Base-by-base conservation (phyloP, 2,113 vertebrate genomes). In the Patagioenas fasciata region DNA sequence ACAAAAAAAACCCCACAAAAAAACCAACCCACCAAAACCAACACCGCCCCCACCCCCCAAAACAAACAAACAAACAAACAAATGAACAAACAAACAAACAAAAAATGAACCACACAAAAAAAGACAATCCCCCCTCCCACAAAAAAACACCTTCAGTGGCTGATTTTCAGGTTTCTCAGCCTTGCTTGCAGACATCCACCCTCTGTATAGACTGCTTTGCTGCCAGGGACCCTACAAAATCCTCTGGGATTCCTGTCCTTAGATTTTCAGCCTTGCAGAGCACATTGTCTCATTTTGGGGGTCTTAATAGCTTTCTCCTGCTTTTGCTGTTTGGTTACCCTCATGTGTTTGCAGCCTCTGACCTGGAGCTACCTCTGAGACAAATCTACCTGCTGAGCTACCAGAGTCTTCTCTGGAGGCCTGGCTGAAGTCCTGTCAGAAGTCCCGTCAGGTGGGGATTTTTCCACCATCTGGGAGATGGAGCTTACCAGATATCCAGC, bases 391-490 rank as follows among this genome's bases (percentile, higher is more conserved):
- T 56, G 6, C 12, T 18, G 20, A 72, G 11, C 13, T 72, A 5
- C 21, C 42, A 32, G 25, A 40, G 10, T 12, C 36, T 48, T 20
- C 38, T 15, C 53, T 12, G 29, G 21, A 60, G 15, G 8, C 13
- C n/a, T 47, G 15, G 26, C 9, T n/a, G 24, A 23, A 64, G 15
- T 15, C 13, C 23, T 38, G 15, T 13, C 56, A 5, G 24, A 23
- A 64, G 15, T 15, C 13, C 23, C n/a, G 15, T 13, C 56, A 5
- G 15, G 17, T 65, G 51, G 24, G 9, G 32, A 44, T 28, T 70
- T 62, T 16, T 56, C 20, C 28, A 23, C 17, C 1, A 0, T 7
- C 17, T 16, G 20, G 14, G 25, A 83, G 40, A 4, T 0, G 0
- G 29, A 36, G 12, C 14, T 38, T 53, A 23, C 24, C 20, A 26